These are phyloP conservation scores for Thymelicus sylvestris DNA, from an alignment of 2,888 invertebrate species.

Conservation along the genomic window DNA sequence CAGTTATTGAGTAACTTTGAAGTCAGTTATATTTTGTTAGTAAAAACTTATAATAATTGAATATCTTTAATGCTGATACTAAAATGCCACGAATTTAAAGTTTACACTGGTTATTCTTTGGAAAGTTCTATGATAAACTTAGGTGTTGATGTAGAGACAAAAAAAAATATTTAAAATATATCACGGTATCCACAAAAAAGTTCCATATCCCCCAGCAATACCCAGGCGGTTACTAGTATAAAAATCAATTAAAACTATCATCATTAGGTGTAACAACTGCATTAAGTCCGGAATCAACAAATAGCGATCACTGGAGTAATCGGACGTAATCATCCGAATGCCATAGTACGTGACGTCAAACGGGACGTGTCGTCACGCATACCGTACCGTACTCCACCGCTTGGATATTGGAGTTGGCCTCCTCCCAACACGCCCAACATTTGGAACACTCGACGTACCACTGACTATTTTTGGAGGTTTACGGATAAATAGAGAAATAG, in stretches of 20 bases:
- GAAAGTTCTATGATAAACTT: no score
- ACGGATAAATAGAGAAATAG: neutral
- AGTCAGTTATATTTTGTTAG: no score
- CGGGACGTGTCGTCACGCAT: neutral
- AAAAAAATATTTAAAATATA: no score
- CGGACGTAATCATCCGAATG: conserved; percentile 32
- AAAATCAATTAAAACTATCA: neutral
- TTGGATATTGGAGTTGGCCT: conserved; percentile 2
- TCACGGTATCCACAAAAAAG: no score
- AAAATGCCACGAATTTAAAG: no score
- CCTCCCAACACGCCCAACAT: conserved; percentile 3
- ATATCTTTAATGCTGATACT: no score
- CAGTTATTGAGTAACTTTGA: no score
- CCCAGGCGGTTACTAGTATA: neutral
- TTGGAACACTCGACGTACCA: no score
- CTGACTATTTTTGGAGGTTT: conserved; percentile 9
- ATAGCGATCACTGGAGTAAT: conserved; percentile 13
- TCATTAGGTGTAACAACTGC: neutral
- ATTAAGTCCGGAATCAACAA: conserved; percentile 1
- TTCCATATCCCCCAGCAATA: no score
- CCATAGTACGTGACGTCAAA: conserved; percentile 20
- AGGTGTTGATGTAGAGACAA: no score
- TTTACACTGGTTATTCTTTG: no score
- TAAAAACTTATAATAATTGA: no score
- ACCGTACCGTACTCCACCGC: conserved; percentile 17